phyloP scores from a whole-genome alignment of 2,113 vertebrate species.

The Sprattus sprattus region DNA sequence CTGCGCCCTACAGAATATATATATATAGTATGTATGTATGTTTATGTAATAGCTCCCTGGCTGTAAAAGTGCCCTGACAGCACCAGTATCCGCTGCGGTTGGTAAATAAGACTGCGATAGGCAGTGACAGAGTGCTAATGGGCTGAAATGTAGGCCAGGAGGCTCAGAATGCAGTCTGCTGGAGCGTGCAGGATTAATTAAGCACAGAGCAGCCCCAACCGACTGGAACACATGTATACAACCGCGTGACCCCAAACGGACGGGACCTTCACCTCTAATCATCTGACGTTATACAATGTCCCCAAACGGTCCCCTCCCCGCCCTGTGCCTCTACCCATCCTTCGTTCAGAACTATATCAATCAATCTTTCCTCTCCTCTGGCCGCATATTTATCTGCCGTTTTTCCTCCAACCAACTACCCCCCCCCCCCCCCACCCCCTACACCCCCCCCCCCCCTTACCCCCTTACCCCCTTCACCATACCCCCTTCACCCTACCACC shows the following conservation, averaged over 20 bases:
- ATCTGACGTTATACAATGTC: background rate
- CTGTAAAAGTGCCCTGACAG: background rate
- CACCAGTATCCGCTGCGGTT: background rate
- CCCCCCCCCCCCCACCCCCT: no score
- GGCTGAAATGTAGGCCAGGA: background rate
- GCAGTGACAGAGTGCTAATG: background rate
- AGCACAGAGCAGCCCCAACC: background rate
- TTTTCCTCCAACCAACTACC: background rate
- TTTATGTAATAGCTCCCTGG: background rate
- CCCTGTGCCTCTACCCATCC: background rate
- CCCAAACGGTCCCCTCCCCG: background rate
- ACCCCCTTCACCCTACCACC: background rate
- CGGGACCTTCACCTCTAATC: background rate
- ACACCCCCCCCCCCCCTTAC: no score
- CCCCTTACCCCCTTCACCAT: background rate
- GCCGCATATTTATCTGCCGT: no score
- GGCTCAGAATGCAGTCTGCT: background rate
- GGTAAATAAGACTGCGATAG: background rate
- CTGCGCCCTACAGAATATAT: background rate
- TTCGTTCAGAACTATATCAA: background rate
- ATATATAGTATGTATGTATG: background rate
- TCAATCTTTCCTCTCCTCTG: background rate
- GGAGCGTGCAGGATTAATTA: no score
- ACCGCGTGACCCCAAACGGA: background rate
- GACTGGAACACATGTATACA: slow-evolving; percentile 3